Evolutionary conservation across 2,797 vertebrate genomes (phyloP).

Genomic region (Euphonia xanthogaster): DNA sequence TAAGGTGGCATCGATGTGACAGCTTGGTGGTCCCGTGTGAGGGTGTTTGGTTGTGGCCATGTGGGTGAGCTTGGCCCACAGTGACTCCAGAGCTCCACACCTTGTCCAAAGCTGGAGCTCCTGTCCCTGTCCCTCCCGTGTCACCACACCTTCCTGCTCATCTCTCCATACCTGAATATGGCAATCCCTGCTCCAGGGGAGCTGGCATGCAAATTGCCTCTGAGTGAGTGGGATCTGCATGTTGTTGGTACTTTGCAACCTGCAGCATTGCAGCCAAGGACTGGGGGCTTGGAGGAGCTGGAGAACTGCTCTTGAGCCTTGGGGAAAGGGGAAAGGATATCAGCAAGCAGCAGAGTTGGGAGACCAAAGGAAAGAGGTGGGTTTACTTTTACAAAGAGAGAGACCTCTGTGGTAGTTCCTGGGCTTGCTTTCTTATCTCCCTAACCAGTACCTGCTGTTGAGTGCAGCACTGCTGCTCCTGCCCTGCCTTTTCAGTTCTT

Average conservation of each 20-base stretch:
- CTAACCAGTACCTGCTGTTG: not conserved
- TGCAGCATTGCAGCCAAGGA: not conserved
- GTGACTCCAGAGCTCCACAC: not conserved
- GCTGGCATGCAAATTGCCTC: not conserved
- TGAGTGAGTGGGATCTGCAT: not conserved
- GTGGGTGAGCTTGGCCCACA: not conserved
- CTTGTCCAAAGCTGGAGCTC: not conserved
- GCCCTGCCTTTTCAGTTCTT: not conserved
- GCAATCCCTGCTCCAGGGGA: not conserved
- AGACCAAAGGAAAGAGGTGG: not conserved
- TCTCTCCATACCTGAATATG: not conserved
- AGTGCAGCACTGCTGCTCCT: not conserved
- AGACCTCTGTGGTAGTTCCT: not conserved
- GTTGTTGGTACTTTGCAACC: not conserved
- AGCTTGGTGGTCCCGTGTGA: too few species aligned
- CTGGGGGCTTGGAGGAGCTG: not conserved
- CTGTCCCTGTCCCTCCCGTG: too few species aligned
- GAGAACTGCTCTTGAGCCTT: not conserved
- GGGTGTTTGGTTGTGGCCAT: not conserved
- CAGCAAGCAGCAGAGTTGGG: not conserved
- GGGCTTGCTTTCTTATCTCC: not conserved
- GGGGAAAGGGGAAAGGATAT: not conserved
- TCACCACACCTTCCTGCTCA: not conserved
- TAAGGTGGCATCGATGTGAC: too few species aligned
- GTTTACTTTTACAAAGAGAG: not conserved